phyloP scores from a whole-genome alignment of 2,888 invertebrate species.

The Cephonodes hylas region DNA sequence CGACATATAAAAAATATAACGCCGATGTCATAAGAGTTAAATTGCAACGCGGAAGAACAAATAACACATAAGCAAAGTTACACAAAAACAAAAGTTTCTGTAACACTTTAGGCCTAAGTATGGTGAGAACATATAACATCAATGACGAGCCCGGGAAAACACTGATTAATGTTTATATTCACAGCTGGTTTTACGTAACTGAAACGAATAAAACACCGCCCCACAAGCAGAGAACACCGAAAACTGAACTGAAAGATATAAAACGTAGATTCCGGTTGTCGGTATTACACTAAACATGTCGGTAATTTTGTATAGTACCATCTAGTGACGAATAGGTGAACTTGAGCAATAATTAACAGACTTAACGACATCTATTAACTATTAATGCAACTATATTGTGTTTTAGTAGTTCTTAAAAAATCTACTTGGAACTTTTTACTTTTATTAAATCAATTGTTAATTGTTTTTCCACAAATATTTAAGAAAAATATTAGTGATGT shows the following conservation, averaged over 20 bases:
- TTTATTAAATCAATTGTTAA: too few relatives aligned
- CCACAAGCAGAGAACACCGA: constrained; percentile 65
- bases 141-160: background rate
- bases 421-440: background rate
- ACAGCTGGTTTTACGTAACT: constrained; percentile 70
- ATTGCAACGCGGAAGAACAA: constrained; percentile 41
- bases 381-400: background rate
- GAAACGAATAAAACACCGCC: constrained; percentile 72
- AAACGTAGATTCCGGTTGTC: constrained; percentile 29
- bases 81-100: background rate
- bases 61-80: background rate
- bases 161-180: constrained; percentile 49
- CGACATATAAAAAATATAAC: constrained; percentile 49
- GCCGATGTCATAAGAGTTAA: constrained; percentile 54
- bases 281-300: constrained; percentile 8
- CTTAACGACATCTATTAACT: background rate
- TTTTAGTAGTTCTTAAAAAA: background rate
- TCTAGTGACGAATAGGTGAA: constrained; percentile 48
- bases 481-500: too few relatives aligned
- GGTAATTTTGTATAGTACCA: constrained; percentile 26
- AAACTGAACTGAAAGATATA: constrained; percentile 70
- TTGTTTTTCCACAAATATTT: too few relatives aligned
- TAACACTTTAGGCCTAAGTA: background rate
- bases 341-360: constrained; percentile 10
- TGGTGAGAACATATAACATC: background rate